Percentiles rank a stretch among this genome's conserved stretches.
Evolutionary conservation across 92 coral and sea anemone species (phyloP).

Genomic region (Ricordea florida): DNA sequence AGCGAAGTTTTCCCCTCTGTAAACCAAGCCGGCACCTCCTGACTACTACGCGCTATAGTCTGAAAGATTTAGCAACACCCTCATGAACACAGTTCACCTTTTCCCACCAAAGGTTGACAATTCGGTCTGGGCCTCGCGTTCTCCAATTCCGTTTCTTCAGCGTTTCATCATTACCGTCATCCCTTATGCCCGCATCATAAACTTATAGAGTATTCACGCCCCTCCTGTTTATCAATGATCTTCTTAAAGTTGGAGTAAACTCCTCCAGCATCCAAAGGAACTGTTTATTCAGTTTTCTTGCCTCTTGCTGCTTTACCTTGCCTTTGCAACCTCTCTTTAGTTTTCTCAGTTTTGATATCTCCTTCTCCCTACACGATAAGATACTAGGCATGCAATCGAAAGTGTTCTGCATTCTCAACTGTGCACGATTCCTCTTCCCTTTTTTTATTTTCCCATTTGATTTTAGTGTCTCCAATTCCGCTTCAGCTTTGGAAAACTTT

Average conservation of each 20-base stretch:
- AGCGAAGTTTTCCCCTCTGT: slow-evolving; percentile 42
- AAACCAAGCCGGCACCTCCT: slow-evolving; percentile 51
- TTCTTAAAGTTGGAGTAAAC: background rate
- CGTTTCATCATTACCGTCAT: background rate
- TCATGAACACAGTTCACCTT: background rate
- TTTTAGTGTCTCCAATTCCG: too few relatives aligned
- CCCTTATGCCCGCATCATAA: background rate
- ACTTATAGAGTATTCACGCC: background rate
- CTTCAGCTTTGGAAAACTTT: too few relatives aligned
- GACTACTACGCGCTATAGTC: background rate
- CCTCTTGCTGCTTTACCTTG: background rate
- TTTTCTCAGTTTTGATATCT: too few relatives aligned
- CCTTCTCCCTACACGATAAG: background rate
- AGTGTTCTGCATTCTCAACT: background rate
- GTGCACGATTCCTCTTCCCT: too few relatives aligned
- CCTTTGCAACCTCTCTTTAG: background rate
- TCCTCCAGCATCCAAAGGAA: background rate
- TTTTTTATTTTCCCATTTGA: too few relatives aligned
- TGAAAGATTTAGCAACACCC: background rate
- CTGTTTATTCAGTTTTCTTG: background rate
- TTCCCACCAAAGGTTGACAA: background rate
- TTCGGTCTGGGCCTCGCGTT: background rate
- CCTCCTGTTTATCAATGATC: too few relatives aligned
- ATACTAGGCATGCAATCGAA: background rate
- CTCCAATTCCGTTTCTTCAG: background rate